Evolutionary conservation across 2,113 vertebrate species (phyloP).

Genomic region (Prunella himalayana): DNA sequence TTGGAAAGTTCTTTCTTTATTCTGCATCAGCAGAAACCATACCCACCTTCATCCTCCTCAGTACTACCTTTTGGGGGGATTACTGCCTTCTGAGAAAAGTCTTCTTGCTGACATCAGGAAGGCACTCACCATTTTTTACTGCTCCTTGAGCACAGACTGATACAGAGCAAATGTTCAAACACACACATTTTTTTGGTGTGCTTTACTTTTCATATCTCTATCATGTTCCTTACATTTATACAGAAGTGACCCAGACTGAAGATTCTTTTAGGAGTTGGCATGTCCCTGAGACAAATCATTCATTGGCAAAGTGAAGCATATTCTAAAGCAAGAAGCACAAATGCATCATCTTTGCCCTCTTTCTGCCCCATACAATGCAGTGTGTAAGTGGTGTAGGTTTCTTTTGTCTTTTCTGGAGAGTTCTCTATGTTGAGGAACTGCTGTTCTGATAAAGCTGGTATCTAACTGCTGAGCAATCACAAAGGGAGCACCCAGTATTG

Average conservation of each 20-base stretch:
- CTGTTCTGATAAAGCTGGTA: background rate
- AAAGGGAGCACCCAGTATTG: background rate
- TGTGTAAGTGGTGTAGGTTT: background rate
- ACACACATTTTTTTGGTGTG: background rate
- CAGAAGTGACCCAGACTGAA: background rate
- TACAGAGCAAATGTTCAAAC: background rate
- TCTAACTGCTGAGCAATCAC: background rate
- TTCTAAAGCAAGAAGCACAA: background rate
- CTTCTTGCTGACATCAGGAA: background rate
- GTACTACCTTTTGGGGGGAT: background rate
- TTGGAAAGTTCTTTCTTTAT: background rate
- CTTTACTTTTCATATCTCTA: background rate
- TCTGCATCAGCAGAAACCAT: background rate
- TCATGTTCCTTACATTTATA: background rate
- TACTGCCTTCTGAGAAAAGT: background rate
- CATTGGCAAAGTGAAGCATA: background rate
- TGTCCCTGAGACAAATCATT: background rate
- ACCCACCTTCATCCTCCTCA: background rate
- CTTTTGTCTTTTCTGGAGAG: background rate
- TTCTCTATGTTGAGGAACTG: background rate
- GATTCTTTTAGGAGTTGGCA: background rate
- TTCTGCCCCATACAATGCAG: background rate
- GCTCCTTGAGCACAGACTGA: background rate
- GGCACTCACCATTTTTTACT: background rate
- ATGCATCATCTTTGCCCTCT: background rate